phyloP scores from a whole-genome alignment of 2,888 invertebrate genomes.

The Eumerus sabulonum region DNA sequence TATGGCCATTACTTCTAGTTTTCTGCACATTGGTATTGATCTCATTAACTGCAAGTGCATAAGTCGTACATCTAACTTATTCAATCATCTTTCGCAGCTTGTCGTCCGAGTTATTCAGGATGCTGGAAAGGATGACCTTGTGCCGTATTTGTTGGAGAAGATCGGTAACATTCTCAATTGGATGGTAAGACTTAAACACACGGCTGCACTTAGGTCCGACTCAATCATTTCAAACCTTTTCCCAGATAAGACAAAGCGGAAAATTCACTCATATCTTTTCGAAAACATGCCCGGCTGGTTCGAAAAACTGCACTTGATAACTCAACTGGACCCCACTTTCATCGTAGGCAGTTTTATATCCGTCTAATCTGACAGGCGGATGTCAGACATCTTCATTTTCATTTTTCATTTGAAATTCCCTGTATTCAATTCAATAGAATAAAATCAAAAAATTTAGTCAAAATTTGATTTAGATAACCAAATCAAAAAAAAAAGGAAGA shows the following conservation, averaged over 20 bases:
- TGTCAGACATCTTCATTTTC: background rate
- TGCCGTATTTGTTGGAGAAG: background rate
- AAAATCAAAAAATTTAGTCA: no score
- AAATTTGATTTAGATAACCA: conserved; percentile 19
- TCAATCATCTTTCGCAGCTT: background rate
- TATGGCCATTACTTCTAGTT: conserved; percentile 32
- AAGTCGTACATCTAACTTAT: background rate
- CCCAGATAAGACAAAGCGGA: background rate
- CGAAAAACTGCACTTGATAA: background rate
- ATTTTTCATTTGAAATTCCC: conserved; percentile 20
- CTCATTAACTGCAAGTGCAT: background rate
- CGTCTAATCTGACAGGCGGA: conserved; percentile 1
- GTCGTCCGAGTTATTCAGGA: conserved; percentile 7
- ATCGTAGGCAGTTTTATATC: conserved; percentile 1
- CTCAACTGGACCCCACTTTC: no score
- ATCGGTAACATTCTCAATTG: background rate
- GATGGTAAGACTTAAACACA: conserved; percentile 18
- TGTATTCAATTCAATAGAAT: background rate
- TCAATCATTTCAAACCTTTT: background rate
- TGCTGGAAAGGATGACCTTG: background rate
- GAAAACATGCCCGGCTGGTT: background rate
- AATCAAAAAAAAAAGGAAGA: conserved; percentile 6
- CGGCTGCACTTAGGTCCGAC: background rate
- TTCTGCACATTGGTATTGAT: conserved; percentile 9
- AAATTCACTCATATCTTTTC: background rate